A percentile compares a stretch with the other conserved stretches of the same genome.
phyloP scores from a whole-genome alignment of 2,113 vertebrate genomes.

The Cisticola juncidis region DNA sequence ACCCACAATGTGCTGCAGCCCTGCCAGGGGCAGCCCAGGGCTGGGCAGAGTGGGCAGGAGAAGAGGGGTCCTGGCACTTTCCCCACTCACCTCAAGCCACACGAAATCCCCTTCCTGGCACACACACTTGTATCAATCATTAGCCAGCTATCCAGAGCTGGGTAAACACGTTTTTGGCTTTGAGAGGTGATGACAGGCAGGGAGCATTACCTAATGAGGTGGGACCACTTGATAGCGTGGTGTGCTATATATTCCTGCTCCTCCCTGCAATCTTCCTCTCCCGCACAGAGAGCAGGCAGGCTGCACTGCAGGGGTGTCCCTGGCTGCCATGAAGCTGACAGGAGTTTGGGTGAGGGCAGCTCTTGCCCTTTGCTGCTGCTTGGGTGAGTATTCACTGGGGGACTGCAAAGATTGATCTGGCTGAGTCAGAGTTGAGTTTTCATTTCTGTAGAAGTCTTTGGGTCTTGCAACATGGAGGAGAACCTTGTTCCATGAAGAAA shows the following conservation, averaged over 20 bases:
- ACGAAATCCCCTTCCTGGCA: not conserved
- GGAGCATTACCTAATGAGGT: conserved; percentile 8
- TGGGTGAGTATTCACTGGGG: conserved; percentile 32
- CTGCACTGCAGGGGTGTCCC: not conserved
- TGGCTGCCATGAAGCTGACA: conserved; percentile 25
- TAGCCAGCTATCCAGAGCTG: conserved; percentile 30
- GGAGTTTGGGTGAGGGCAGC: not conserved
- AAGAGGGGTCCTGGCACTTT: not conserved
- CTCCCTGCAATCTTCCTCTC: conserved; percentile 7
- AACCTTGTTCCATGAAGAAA: not conserved
- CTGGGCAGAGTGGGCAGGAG: not conserved
- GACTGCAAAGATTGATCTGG: not conserved
- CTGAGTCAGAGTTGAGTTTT: not conserved
- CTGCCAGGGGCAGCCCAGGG: not conserved
- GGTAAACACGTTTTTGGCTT: conserved; percentile 49
- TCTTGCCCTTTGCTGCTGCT: conserved; percentile 43
- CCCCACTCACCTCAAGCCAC: not conserved
- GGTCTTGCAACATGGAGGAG: not conserved
- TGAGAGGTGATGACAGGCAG: not conserved
- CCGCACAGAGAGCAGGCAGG: not conserved
- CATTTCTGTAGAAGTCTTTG: not conserved
- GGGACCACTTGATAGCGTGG: not conserved
- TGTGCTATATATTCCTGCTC: conserved; percentile 27
- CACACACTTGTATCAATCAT: not conserved
- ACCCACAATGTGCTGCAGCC: accelerated